Evolutionary conservation across 2,888 invertebrate genomes (phyloP), one percentile per base, ranked within the genome.

Genomic region (Spisula solida): DNA sequence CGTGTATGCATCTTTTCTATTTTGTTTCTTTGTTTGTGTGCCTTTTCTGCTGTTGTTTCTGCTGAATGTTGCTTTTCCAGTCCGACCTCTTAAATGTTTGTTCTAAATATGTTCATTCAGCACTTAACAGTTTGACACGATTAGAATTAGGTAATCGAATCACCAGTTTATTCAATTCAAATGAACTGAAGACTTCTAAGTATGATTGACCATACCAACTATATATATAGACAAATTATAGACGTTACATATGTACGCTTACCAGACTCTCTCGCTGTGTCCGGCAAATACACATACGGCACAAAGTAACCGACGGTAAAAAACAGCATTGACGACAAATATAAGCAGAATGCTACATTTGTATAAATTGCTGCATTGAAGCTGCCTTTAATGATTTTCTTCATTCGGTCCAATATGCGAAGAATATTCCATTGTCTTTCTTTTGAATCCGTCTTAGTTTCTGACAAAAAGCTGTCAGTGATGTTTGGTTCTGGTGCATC

Each of bases 231-330:
- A 41, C 41, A 41, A 41, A 41, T 41, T 41, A 41, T 41, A 8
- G 8, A 41, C 41, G 2, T 41, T 2, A 41, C n/a, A n/a, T n/a
- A 80, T 80, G 31, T 31, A 80, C 16, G 89, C 87, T 78, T 93
- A 88, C 92, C 96, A 87, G 82, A 94, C 94, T 93, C 87, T 18
- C 88, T 84, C 0, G 98, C 98, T 93, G 98, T 94, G 90, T 96
- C 96, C 48, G 99, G 98, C 85, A 98, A 97, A 94, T 98, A 99
- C 97, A 98, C 97, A 96, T 98, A 99, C 0, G 99, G 99, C 2
- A 99, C 98, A 96, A 99, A 99, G 97, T 99, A 99, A 10, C 96
- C 96, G 97, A 99, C 97, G 98, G 99, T 98, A 0, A 99, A 99
- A 91, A 99, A 97, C 94, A 98, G 98, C n/a, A 99, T 99, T 92